Percentiles rank a stretch among this genome's conserved stretches.
phyloP scores from a whole-genome alignment of 2,113 vertebrate species.

The Aramus guarauna region DNA sequence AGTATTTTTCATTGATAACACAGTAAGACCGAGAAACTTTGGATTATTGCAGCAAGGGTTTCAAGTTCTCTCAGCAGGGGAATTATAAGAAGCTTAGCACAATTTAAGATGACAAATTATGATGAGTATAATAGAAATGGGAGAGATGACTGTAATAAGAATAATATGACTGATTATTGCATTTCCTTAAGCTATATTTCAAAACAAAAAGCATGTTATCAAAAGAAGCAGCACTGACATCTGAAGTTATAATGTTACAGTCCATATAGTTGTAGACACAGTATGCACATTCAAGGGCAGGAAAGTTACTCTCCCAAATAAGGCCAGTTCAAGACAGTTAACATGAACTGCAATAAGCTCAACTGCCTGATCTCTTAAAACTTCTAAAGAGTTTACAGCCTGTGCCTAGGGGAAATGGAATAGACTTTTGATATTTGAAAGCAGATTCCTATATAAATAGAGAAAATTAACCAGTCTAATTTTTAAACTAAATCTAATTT shows the following conservation, averaged over 20 bases:
- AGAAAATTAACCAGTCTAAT: neutral
- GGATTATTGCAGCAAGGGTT: neutral
- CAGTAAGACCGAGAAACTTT: neutral
- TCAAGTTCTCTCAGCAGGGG: neutral
- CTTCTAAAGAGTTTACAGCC: neutral
- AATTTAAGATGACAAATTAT: neutral
- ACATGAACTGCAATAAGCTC: neutral
- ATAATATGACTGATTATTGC: neutral
- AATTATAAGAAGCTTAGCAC: neutral
- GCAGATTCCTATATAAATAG: neutral
- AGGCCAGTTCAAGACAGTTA: neutral
- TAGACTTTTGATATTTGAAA: neutral
- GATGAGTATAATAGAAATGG: neutral
- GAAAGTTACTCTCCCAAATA: neutral
- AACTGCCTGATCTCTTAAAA: neutral
- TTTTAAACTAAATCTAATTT: neutral
- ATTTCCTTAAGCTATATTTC: neutral
- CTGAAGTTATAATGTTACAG: neutral
- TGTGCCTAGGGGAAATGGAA: neutral
- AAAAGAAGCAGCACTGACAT: neutral
- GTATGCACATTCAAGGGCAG: neutral
- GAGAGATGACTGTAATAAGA: neutral
- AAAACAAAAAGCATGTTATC: neutral
- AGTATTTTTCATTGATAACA: neutral
- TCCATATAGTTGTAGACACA: neutral